Conservation (phyloP, 1,140 invertebrate genomes). For the Megalopta genalis region DNA sequence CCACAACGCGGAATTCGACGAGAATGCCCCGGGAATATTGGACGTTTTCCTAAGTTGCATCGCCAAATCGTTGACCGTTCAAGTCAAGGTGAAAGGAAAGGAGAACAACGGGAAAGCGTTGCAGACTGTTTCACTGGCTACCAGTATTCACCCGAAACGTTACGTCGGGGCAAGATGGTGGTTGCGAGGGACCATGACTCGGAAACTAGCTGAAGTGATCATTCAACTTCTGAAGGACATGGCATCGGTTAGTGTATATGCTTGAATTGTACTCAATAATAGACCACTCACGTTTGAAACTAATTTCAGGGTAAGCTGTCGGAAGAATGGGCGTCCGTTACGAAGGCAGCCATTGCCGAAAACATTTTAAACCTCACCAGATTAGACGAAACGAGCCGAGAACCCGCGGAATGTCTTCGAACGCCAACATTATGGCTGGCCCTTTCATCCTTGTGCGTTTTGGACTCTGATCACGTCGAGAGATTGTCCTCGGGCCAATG, state of each 20-base stretch:
- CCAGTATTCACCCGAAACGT: slow-evolving; percentile 82
- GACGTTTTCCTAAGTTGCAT: slow-evolving; percentile 94
- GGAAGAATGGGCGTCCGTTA: slow-evolving; percentile 91
- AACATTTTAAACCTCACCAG: slow-evolving; percentile 93
- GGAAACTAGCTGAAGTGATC: slow-evolving; percentile 92
- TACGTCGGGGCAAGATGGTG: slow-evolving; percentile 88
- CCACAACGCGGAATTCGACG: slow-evolving; percentile 83
- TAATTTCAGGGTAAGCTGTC: slow-evolving; percentile 89
- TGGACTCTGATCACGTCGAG: slow-evolving; percentile 95
- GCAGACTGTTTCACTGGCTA: slow-evolving; percentile 82
- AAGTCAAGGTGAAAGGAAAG: slow-evolving; percentile 90
- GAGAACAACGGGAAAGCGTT: slow-evolving; percentile 84
- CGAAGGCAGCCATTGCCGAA: slow-evolving; percentile 94
- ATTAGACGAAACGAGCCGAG: slow-evolving; percentile 87
- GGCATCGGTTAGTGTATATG: slow-evolving; percentile 86
- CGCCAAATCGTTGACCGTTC: slow-evolving; percentile 91
- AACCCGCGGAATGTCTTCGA: slow-evolving; percentile 88
- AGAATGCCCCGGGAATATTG: slow-evolving; percentile 85
- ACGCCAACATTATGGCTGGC: slow-evolving; percentile 95
- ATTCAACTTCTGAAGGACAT: slow-evolving; percentile 94
- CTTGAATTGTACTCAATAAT: neutral
- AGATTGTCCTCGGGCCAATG: slow-evolving; percentile 87
- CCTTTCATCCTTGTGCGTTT: slow-evolving; percentile 94
- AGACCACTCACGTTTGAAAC: neutral
- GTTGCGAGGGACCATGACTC: slow-evolving; percentile 89